phyloP scores from a whole-genome alignment of 2,797 vertebrate species.

The Leptodactylus fallax region DNA sequence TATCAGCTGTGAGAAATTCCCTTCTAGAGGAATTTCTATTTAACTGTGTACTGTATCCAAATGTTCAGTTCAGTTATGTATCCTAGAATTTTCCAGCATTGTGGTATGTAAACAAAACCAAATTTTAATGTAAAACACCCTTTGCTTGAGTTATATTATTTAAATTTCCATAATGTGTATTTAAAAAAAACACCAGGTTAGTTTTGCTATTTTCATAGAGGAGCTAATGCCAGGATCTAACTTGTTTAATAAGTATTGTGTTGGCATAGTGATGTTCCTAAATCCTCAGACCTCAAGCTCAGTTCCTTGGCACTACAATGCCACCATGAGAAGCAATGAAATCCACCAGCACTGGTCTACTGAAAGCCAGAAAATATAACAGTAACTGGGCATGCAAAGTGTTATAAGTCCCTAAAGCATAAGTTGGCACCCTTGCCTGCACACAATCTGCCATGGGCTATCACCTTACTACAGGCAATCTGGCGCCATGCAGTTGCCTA shows the following conservation, averaged over 20 bases:
- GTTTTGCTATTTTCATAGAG: slow-evolving; percentile 3
- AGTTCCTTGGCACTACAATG: slow-evolving; percentile 38
- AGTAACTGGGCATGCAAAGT: slow-evolving; percentile 57
- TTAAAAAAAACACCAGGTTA: slow-evolving; percentile 33
- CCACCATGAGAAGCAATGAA: slow-evolving; percentile 52
- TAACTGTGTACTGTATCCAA: slow-evolving; percentile 4
- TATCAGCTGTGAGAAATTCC: background rate
- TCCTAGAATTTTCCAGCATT: background rate
- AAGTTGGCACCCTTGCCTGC: slow-evolving; percentile 43
- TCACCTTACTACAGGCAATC: slow-evolving; percentile 54
- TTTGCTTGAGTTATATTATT: slow-evolving; percentile 22
- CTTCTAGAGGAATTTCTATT: background rate
- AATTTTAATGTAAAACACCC: slow-evolving; percentile 23
- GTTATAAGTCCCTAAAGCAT: slow-evolving; percentile 53
- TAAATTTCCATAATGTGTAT: slow-evolving; percentile 21
- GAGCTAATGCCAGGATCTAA: background rate
- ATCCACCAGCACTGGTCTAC: slow-evolving; percentile 7
- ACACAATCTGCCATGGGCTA: slow-evolving; percentile 43
- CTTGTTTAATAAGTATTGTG: slow-evolving; percentile 26
- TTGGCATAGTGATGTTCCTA: slow-evolving; percentile 23
- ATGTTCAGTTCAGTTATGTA: background rate
- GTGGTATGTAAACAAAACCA: background rate
- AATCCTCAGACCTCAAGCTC: slow-evolving; percentile 40
- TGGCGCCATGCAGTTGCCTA: slow-evolving; percentile 46
- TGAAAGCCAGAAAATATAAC: slow-evolving; percentile 36